Conservation (phyloP, 2,113 vertebrate species). For the Paramormyrops kingsleyae region DNA sequence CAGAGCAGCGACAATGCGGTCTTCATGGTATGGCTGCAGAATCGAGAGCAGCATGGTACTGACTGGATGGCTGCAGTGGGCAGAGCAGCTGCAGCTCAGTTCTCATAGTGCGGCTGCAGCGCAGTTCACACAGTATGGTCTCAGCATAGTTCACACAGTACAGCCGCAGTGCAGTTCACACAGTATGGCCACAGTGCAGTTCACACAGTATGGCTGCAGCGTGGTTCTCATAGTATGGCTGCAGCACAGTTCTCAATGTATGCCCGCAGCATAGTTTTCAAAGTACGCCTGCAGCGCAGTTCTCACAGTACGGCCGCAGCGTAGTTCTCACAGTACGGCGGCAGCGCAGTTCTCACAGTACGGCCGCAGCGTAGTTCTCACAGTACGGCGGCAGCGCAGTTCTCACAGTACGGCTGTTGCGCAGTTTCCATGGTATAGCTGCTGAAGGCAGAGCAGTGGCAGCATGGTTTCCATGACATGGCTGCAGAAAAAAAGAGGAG, state of each 20-base stretch:
- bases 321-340: not conserved
- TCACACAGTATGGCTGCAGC: not conserved
- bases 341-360: too few relatives aligned
- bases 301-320: slow-evolving; percentile 7
- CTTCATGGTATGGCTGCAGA: not conserved
- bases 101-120: too few relatives aligned
- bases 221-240: too few relatives aligned
- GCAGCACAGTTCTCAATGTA: not conserved
- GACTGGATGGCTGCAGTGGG: not conserved
- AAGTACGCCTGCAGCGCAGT: not conserved
- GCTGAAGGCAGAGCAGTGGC: not conserved
- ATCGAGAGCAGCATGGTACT: not conserved
- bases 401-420: slow-evolving; percentile 12
- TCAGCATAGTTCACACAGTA: slow-evolving; percentile 15
- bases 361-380: too few relatives aligned
- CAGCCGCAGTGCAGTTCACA: too few relatives aligned
- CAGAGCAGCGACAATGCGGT: slow-evolving; percentile 22
- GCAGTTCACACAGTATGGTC: not conserved
- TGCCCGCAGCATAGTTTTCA: slow-evolving; percentile 20
- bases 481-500: too few relatives aligned
- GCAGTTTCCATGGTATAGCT: not conserved
- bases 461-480: not conserved
- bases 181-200: slow-evolving; percentile 20
- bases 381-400: too few relatives aligned
- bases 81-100: too few relatives aligned